Base-by-base conservation (phyloP, 2,888 invertebrate species). In the Phrixothrix hirtus region DNA sequence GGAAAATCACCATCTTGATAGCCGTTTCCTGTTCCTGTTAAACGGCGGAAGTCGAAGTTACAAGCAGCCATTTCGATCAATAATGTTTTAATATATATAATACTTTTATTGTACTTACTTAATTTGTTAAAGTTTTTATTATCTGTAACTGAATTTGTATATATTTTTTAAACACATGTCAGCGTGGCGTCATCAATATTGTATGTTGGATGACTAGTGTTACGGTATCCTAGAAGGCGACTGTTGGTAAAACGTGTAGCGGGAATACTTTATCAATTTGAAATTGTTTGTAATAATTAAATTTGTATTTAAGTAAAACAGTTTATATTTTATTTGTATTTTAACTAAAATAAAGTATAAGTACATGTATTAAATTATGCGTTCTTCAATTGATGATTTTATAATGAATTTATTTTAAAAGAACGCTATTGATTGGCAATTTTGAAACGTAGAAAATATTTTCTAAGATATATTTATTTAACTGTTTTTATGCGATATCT, bases 21-120 rank as follows among this genome's bases (percentile, higher is more conserved):
- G 68, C 57, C 73, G 78, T 79, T 82, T 83, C 82, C 82, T 82
- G 80, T 83, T 83, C 82, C 82, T 82, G 82, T 81, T 72, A 61
- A 61, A 63, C 63, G 70, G 71, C 77, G 77, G 77, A 78, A 78
- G 75, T 77, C 61, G 56, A 52, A 53, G 49, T 55, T 35, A 42
- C 50, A 51, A 60, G 64, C 58, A 60, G 66, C 65, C 68, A 67
- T 69, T 69, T 57, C 39, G 59, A 66, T 66, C 65, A 50, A 66
- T 65, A 67, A 58, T 58, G 56, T 50, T 34, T 27, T 14, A 58
- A 58, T 44, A 41, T 37, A 47, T 17, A 25, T 45, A 37, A 9
- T 16, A 37, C 12, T 52, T 39, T 26, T 29, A 17, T 12, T 38
- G 14, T 51, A 60, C 58, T 57, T 45, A 60, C 58, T 36, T 47